Percentiles rank a stretch among this genome's conserved stretches.
phyloP scores from a whole-genome alignment of 2,797 vertebrate species.

The Chiloscyllium punctatum region DNA sequence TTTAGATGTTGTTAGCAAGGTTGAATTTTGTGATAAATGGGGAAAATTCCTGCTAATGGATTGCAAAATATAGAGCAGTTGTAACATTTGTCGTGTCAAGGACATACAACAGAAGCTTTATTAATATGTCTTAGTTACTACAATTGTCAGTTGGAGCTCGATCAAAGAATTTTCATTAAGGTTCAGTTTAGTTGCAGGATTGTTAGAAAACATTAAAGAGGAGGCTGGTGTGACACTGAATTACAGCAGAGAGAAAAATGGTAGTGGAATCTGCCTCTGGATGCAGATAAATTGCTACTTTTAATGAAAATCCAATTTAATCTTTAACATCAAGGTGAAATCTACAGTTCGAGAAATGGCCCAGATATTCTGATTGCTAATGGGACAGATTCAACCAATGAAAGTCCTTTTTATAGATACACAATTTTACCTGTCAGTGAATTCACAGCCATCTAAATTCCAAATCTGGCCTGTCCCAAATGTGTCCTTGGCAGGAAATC shows the following conservation, averaged over 20 bases:
- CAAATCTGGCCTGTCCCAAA: no score
- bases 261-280: background rate
- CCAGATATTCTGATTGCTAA: no score
- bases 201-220: background rate
- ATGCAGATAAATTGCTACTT: background rate
- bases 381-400: no score
- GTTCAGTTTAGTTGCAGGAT: background rate
- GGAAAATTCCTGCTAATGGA: background rate
- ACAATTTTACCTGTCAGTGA: no score
- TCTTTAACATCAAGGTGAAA: background rate
- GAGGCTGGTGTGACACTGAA: background rate
- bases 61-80: background rate
- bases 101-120: background rate
- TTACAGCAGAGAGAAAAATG: background rate
- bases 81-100: background rate
- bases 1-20: background rate
- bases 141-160: background rate
- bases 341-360: no score
- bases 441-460: no score
- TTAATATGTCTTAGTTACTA: constrained; percentile 9
- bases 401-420: no score
- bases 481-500: no score
- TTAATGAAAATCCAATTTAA: constrained; percentile 3
- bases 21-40: constrained; percentile 9
- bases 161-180: background rate